Percentiles rank a stretch among this genome's conserved stretches.
Conservation (phyloP, 2,888 invertebrate species). For the Polydesmus complanatus region DNA sequence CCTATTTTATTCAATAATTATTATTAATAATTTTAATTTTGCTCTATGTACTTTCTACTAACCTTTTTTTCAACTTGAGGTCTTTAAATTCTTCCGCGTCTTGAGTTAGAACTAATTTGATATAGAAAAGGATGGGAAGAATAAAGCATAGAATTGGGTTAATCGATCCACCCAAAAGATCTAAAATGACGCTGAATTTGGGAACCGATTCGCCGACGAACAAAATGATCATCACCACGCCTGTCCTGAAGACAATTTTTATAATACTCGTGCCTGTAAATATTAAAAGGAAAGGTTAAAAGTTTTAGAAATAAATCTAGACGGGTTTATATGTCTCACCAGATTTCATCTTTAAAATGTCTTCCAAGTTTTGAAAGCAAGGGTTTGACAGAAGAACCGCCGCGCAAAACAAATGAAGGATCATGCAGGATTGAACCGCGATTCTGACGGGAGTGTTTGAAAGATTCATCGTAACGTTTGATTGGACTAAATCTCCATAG, state of each 20-base stretch:
- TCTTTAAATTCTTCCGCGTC: background rate
- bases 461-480: constrained; percentile 47
- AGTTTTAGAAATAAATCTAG: too few species aligned
- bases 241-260: constrained; percentile 43
- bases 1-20: too few species aligned
- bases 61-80: background rate
- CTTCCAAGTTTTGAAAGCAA: constrained; percentile 53
- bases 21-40: too few species aligned
- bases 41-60: too few species aligned
- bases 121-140: constrained; percentile 51
- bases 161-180: constrained; percentile 54
- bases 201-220: constrained; percentile 54
- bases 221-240: constrained; percentile 44
- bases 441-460: constrained; percentile 41
- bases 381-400: constrained; percentile 57
- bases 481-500: constrained; percentile 44
- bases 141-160: constrained; percentile 53
- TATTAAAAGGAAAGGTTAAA: too few species aligned
- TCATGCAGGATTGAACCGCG: constrained; percentile 47
- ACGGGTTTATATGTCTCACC: constrained; percentile 36
- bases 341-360: constrained; percentile 45
- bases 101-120: constrained; percentile 29
- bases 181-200: constrained; percentile 51
- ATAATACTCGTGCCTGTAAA: constrained; percentile 47
- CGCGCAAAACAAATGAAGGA: constrained; percentile 48